Evolutionary conservation across 2,113 vertebrate species (phyloP).

Genomic region (Rousettus leschenaultii): DNA sequence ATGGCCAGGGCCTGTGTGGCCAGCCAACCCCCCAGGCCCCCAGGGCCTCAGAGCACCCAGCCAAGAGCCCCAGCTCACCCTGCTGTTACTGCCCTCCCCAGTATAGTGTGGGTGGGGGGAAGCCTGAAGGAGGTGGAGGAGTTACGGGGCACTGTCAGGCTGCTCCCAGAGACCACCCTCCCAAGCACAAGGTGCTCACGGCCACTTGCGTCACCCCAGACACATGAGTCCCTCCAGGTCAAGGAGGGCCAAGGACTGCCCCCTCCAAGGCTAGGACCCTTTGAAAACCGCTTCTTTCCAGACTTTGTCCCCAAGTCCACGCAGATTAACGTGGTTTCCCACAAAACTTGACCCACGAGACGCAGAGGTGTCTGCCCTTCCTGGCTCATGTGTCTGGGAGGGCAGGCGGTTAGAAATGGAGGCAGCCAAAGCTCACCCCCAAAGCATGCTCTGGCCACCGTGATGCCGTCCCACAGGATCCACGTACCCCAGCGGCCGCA

Average conservation of each 20-base stretch:
- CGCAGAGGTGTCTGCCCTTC: neutral
- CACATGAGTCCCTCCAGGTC: neutral
- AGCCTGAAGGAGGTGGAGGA: too few relatives aligned
- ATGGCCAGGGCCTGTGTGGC: neutral
- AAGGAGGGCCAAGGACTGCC: neutral
- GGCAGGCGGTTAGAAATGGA: neutral
- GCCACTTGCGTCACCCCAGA: neutral
- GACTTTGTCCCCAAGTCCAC: neutral
- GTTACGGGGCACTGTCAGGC: fast-evolving
- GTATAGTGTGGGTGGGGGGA: too few relatives aligned
- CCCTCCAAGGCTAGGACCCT: neutral
- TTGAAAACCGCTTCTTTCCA: neutral
- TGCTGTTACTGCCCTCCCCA: neutral
- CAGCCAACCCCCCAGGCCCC: neutral
- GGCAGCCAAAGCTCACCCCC: neutral
- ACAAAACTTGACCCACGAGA: neutral
- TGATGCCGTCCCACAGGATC: fast-evolving
- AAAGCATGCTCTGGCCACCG: neutral
- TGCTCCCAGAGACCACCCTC: neutral
- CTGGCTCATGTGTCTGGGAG: too few relatives aligned
- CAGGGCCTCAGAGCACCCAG: fast-evolving
- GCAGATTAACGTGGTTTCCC: neutral
- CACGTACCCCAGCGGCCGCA: too few relatives aligned
- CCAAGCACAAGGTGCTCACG: neutral
- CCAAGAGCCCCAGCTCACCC: neutral